These are phyloP conservation scores for Hyles vespertilio DNA, from an alignment of 1,140 invertebrate genomes.

Conservation along the genomic window DNA sequence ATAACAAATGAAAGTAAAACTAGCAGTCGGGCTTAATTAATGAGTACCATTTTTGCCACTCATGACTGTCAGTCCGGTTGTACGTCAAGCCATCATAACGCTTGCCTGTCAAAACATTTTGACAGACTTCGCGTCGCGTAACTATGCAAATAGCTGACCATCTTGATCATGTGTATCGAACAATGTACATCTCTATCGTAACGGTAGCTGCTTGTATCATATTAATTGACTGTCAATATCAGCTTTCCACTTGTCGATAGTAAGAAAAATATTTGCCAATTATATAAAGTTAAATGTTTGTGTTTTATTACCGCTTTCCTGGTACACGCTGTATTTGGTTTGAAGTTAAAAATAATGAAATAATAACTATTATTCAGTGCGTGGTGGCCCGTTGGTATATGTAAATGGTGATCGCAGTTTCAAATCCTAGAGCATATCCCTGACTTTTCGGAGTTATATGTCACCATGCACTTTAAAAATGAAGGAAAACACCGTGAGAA, in stretches of 20 bases:
- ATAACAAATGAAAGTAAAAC: conserved; percentile 60
- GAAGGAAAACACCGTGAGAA: too few species aligned
- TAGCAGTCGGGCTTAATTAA: conserved; percentile 51
- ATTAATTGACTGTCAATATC: conserved; percentile 10
- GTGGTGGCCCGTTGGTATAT: too few species aligned
- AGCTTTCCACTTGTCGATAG: conserved; percentile 1
- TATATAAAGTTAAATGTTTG: too few species aligned
- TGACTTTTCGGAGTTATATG: too few species aligned
- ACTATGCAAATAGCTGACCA: conserved; percentile 2
- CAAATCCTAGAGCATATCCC: too few species aligned
- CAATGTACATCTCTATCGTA: conserved; percentile 6
- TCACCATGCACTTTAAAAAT: too few species aligned
- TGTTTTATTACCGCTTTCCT: too few species aligned
- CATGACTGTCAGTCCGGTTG: conserved; percentile 41
- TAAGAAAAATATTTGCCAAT: neutral
- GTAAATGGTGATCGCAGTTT: too few species aligned
- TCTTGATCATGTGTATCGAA: conserved; percentile 1
- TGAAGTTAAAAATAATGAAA: too few species aligned
- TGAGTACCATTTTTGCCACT: conserved; percentile 49
- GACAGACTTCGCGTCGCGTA: conserved; percentile 12
- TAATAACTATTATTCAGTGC: too few species aligned
- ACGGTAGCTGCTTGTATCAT: conserved; percentile 1
- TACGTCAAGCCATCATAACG: conserved; percentile 54
- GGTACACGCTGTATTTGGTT: too few species aligned
- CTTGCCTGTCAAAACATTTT: conserved; percentile 39